These are phyloP conservation scores for Miniopterus natalensis DNA, from an alignment of 2,113 vertebrate genomes.

Conservation along the genomic window DNA sequence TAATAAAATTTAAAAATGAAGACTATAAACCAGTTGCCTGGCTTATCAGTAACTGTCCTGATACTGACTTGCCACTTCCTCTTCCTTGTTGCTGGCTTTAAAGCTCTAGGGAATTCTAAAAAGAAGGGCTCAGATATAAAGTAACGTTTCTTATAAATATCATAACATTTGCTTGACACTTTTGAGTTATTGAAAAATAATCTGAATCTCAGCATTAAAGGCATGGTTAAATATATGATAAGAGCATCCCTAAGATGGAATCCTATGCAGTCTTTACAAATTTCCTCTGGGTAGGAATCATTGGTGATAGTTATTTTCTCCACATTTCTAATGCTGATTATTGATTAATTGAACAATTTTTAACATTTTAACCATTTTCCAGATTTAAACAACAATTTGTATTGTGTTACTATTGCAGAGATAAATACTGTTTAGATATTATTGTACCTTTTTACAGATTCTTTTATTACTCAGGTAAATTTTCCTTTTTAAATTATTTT, in stretches of 20 bases:
- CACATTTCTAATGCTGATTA: background rate
- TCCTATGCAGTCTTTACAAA: background rate
- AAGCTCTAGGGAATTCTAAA: background rate
- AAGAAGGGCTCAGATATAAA: constrained; percentile 45
- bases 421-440: background rate
- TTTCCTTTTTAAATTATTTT: constrained; percentile 24
- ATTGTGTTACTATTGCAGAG: background rate
- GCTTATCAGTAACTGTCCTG: background rate
- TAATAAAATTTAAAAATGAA: background rate
- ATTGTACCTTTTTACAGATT: constrained; percentile 2
- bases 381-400: background rate
- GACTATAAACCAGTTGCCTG: constrained; percentile 17
- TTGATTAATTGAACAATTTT: constrained; percentile 49
- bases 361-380: background rate
- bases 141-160: background rate
- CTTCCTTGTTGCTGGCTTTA: constrained; percentile 34
- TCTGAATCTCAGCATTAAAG: constrained; percentile 54
- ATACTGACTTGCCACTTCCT: background rate
- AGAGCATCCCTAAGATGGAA: background rate
- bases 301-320: background rate
- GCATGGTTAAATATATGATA: background rate
- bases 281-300: constrained; percentile 11
- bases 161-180: background rate
- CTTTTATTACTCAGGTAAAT: background rate
- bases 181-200: constrained; percentile 32